phyloP scores from a whole-genome alignment of 2,113 vertebrate species.

The Syngnathus floridae region DNA sequence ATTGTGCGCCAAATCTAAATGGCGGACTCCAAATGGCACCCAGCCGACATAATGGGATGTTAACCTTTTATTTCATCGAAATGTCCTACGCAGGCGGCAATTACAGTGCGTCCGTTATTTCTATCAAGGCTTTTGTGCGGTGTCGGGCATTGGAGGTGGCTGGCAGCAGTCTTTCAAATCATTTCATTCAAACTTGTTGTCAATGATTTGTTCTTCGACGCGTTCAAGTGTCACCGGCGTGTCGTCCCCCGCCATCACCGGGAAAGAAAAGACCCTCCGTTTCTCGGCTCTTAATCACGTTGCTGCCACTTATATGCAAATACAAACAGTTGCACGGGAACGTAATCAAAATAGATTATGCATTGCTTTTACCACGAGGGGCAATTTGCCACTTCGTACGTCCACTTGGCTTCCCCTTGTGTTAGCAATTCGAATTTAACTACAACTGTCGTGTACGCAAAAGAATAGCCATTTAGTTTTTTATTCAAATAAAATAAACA shows the following conservation, averaged over 20 bases:
- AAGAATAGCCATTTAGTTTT: no score
- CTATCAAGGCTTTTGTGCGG: neutral
- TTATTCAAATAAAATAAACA: no score
- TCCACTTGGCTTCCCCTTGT: neutral
- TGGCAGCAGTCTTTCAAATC: neutral
- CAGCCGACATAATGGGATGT: neutral
- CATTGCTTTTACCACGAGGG: conserved; percentile 1
- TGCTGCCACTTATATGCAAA: conserved; percentile 2
- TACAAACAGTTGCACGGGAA: neutral
- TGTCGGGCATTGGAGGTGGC: neutral
- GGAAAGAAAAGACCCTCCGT: neutral
- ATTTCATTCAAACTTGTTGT: neutral
- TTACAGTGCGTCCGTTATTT: neutral
- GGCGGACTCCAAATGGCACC: neutral
- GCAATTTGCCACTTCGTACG: neutral
- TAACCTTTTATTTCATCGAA: conserved; percentile 7
- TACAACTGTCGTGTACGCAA: no score
- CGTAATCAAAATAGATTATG: conserved; percentile 25
- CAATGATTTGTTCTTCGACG: neutral
- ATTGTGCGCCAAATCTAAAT: conserved; percentile 1
- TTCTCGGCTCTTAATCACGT: neutral
- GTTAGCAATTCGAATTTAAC: neutral
- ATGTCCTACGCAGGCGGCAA: neutral
- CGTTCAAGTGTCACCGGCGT: neutral
- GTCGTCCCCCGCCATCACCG: neutral